Evolutionary conservation across 2,888 invertebrate species (phyloP).

Genomic region (Aphodius granarius): DNA sequence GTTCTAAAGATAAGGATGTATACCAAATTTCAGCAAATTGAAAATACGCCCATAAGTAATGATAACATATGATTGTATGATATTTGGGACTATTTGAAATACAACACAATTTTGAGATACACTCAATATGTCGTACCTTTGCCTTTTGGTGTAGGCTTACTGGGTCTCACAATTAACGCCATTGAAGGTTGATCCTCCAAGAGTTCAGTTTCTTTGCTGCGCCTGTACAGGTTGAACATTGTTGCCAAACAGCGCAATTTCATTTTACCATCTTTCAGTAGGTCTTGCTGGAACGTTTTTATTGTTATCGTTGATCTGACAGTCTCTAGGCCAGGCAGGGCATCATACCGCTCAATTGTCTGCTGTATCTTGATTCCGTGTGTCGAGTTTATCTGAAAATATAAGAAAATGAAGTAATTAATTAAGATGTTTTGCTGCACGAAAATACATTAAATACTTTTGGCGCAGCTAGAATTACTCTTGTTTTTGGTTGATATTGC

Average conservation of each 20-base stretch:
- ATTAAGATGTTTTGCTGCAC: too few relatives aligned
- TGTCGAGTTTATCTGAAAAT: constrained; percentile 35
- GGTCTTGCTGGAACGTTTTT: constrained; percentile 42
- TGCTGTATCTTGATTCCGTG: constrained; percentile 38
- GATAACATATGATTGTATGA: too few relatives aligned
- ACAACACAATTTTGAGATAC: not conserved
- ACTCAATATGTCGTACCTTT: constrained; percentile 37
- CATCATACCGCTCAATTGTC: constrained; percentile 44
- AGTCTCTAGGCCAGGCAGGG: constrained; percentile 45
- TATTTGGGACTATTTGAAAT: too few relatives aligned
- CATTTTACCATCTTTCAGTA: constrained; percentile 49
- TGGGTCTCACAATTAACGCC: constrained; percentile 49
- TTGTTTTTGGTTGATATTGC: too few relatives aligned
- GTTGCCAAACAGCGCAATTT: constrained; percentile 48
- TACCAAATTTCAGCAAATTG: too few relatives aligned
- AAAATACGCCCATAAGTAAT: too few relatives aligned
- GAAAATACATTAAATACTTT: too few relatives aligned
- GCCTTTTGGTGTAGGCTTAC: constrained; percentile 44
- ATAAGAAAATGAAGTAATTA: not conserved
- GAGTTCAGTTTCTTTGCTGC: constrained; percentile 46
- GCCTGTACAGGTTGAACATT: constrained; percentile 48
- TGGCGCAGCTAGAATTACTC: too few relatives aligned
- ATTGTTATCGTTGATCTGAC: constrained; percentile 47
- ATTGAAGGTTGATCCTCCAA: constrained; percentile 49
- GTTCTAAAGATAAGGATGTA: too few relatives aligned